Evolutionary conservation across 2,888 invertebrate genomes (phyloP), one percentile per base, ranked within the genome.

Genomic region (Troides helena): DNA sequence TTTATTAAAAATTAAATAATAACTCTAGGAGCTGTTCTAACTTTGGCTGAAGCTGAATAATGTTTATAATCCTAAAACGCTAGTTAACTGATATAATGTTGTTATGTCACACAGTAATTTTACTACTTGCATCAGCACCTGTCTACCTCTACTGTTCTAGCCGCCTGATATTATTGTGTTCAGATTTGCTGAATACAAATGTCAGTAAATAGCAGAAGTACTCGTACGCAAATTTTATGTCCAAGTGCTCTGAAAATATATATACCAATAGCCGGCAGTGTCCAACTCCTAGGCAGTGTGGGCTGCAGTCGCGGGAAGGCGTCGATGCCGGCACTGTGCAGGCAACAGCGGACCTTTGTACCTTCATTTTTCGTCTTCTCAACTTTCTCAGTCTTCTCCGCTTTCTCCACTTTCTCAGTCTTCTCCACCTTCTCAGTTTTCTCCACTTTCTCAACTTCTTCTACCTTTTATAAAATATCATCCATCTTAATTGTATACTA

Each of bases 281-380:
- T 96, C 96, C 96, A 96, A 75, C 95, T 95, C 71, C 95, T 90
- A 0, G 96, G 96, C 77, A 96, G 88, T 1, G 93, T 90, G 18
- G 94, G 94, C 80, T 95, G 94, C 69, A 96, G 87, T 72, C 95
- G 94, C 12, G 95, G 95, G 87, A 95, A 96, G 70, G 95, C 95
- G 77, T 96, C 96, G 62, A 97, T 96, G 59, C 96, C 96, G 61
- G 96, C 95, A 77, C 97, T 96, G 85, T 96, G 96, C 53, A 97
- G 93, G 81, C 95, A 96, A 80, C 95, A 94, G 30, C 72, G 71
- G 5, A 63, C 30, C 56, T 76, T 74, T 12, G 68, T 62, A 8
- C 67, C 71, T 30, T 71, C 68, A 14, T 62, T 62, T 30, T 68
- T 64, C 18, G 72, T 68, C 63, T 74, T 73, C 62, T 75, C 74